Base-by-base conservation (phyloP, 2,113 vertebrate genomes). In the Bagarius yarrelli region DNA sequence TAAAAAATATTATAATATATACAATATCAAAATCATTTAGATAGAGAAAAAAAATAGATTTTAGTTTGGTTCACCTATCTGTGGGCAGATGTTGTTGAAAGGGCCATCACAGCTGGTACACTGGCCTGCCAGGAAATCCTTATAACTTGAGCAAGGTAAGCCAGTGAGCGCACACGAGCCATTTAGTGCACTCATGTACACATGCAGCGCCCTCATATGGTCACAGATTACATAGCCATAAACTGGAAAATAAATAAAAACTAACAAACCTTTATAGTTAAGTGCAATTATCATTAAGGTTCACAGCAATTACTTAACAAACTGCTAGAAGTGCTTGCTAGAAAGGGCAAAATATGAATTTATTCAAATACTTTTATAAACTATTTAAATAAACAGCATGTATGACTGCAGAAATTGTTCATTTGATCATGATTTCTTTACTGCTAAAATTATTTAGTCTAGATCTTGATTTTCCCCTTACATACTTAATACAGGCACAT, bases 171-270 rank as follows among this genome's bases (percentile, higher is more conserved):
- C 86, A 77, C 98, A 99, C 3, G 93, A 88, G 5, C 93, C 78
- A 32, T 91, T 93, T 83, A 99, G 82, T 14, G 94, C 94, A 9
- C 93, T 98, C 86, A 97, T 89, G 86, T 97, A 99, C 89, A 98
- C 93, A 25, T 95, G 84, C 74, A 98, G 90, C 5, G 97, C 96
- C 86, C 97, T 95, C 95, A 98, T 96, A 91, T 99, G 98, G 92
- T 99, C 98, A 18, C 98, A 99, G 83, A 98, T 95, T 82, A 98
- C 88, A 77, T 95, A 96, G 19, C 89, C 91, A 52, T 96, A 98
- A 83, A 95, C 98, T 98, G 92, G 80, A 79, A 90, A 89, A 77
- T 83, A 91, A 61, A 90, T 64, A 21, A 91, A 74, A 90, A 88
- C 87, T 90, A 84, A 91, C 87, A 91, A 79, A 70, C 23, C 50